Base-by-base conservation (phyloP, 2,888 invertebrate genomes). In the Trichogramma dendrolimi region DNA sequence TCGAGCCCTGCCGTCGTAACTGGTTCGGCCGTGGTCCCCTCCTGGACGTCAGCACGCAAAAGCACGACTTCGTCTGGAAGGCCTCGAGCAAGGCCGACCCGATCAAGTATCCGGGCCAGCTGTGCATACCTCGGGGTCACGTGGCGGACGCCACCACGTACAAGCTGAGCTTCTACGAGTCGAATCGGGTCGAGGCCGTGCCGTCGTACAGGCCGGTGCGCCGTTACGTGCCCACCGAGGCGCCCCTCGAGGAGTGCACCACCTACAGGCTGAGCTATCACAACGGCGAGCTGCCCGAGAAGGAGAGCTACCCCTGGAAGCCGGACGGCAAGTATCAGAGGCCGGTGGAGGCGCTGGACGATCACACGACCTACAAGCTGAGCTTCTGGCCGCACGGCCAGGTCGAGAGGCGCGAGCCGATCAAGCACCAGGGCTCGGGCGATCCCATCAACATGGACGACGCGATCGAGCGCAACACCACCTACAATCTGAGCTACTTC, bases 41-140 rank as follows among this genome's bases (percentile, higher is more conserved):
- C 83, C 87, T 88, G 77, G 85, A 85, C 66, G 79, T 87, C 62
- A 90, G 90, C 4, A 90, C 89, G 0, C 86, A 88, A 67, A 87
- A 88, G 46, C 88, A 88, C 73, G 90, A 90, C 80, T 90, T 82
- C 72, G 86, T 69, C 3, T 79, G 78, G 78, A 78, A 76, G 64
- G 67, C 49, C 48, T 48, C 63, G 1, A 14, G 46, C 6, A 63
- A 55, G 40, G 7, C 5, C 7, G n/a, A 60, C 0, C 61, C 62
- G 4, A 58, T 62, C 2, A 62, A 40, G 11, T 53, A 55, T 27
- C 14, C 27, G 1, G 66, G 62, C 0, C 60, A 62, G 11, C 7
- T 66, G 8, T 60, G 63, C n/a, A 4, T 60, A 6, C 60, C 64
- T 1, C 54, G 56, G 11, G 58, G 58, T 4, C 11, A 11, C 7